Percentiles rank a stretch among this genome's conserved stretches.
phyloP scores from a whole-genome alignment of 2,113 vertebrate genomes.

The Rhagologus leucostigma region DNA sequence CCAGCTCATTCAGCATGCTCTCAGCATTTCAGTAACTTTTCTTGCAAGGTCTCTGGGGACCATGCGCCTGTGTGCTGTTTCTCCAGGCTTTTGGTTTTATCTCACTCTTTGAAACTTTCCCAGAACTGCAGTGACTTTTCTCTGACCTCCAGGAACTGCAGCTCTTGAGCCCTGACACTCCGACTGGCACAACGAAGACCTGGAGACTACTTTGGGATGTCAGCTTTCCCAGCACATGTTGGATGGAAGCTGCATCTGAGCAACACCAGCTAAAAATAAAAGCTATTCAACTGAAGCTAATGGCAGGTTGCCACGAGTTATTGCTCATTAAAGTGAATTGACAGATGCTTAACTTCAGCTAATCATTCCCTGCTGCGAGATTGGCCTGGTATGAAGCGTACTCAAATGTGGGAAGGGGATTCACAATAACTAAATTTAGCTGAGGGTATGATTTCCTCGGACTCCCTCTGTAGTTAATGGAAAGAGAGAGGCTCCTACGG shows the following conservation, averaged over 20 bases:
- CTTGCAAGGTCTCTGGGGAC: constrained; percentile 22
- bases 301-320: constrained; percentile 53
- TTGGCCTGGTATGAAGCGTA: not conserved
- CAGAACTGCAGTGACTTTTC: constrained; percentile 39
- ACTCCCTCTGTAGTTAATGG: constrained; percentile 60
- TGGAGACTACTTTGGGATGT: constrained; percentile 52
- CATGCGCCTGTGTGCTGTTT: not conserved
- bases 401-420: constrained; percentile 49
- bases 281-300: constrained; percentile 39
- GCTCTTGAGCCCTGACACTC: constrained; percentile 28
- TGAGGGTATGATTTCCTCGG: constrained; percentile 17
- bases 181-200: constrained; percentile 48
- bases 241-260: constrained; percentile 41
- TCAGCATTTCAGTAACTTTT: constrained; percentile 32
- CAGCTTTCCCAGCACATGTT: constrained; percentile 47
- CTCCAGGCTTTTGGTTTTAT: constrained; percentile 54
- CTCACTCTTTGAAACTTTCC: constrained; percentile 56
- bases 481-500: not conserved
- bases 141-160: constrained; percentile 28
- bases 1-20: not conserved
- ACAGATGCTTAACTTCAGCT: constrained; percentile 59
- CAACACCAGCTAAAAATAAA: constrained; percentile 64
- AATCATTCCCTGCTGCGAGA: constrained; percentile 56
- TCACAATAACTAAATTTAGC: constrained; percentile 51
- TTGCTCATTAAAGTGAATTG: constrained; percentile 63